Base-by-base conservation (phyloP, 1,140 invertebrate species). In the Brachionus rotundiformis region DNA sequence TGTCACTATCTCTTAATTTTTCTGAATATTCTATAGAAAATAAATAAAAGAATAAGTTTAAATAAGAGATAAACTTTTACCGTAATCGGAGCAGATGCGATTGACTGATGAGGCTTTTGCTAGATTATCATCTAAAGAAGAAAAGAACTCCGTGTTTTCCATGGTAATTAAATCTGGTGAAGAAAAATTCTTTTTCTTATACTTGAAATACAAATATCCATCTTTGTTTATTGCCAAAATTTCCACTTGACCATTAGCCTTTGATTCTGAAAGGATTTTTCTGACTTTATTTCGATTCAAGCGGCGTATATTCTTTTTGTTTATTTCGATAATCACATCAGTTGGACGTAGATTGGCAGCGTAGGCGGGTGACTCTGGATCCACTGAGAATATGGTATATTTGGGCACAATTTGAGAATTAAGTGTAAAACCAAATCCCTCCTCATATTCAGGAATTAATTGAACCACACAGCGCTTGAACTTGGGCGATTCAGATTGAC, bases 401-500 rank as follows among this genome's bases (percentile, higher is more conserved):
- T 79, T 79, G 1, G 59, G 47, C 16, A 59, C 47, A 8, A 54
- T 23, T 39, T 79, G 31, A 3, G 76, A 3, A 23, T 79, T 79
- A 8, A 79, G 47, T 3, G 76, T 79, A 36, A 79, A 79, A 1
- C 76, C 76, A 63, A 59, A 79, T 16, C 76, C 76, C 6, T 77
- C 39, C 1, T 8, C 25, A 19, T n/a, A 79, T 3, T 59, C 76
- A 13, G 44, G 25, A 19, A 11, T 59, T 39, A 79, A 16, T 25
- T 29, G 11, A 33, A 79, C 19, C 0, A 59, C 29, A 59, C 76
- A 79, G 13, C 76, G 29, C 19, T 79, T 79, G 23, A 79, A 68
- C 36, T 41, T 54, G n/a, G n/a, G n/a, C n/a, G n/a, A n/a, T n/a
- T n/a, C n/a, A n/a, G n/a, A n/a, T n/a, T n/a, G n/a, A n/a, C n/a